phyloP scores from a whole-genome alignment of 2,113 vertebrate species.

The Clarias magur region DNA sequence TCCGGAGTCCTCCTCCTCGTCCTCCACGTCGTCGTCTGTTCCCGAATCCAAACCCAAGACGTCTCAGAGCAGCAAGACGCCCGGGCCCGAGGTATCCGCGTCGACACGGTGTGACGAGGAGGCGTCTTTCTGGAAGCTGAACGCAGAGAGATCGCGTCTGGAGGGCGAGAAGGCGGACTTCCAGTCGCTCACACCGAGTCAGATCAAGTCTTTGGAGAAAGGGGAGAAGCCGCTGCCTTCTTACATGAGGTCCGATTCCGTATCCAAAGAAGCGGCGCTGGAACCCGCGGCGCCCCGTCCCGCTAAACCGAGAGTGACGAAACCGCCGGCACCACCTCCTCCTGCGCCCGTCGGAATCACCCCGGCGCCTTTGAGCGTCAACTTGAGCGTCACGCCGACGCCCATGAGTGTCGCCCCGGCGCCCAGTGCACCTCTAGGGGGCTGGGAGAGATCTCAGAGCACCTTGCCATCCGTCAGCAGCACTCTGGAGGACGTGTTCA shows the following conservation, averaged over 20 bases:
- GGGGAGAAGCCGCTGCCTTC: slow-evolving; percentile 88
- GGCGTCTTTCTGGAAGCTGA: slow-evolving; percentile 95
- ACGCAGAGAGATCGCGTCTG: slow-evolving; percentile 85
- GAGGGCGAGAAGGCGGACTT: slow-evolving; percentile 87
- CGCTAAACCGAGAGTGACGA: slow-evolving; percentile 71
- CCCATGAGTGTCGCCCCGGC: background rate
- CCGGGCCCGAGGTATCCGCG: slow-evolving; percentile 70
- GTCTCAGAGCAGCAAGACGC: slow-evolving; percentile 66
- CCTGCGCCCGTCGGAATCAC: slow-evolving; percentile 61
- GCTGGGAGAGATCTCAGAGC: slow-evolving; percentile 79
- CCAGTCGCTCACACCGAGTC: slow-evolving; percentile 92
- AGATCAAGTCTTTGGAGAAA: slow-evolving; percentile 97
- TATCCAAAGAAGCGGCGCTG: slow-evolving; percentile 68
- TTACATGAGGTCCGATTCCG: slow-evolving; percentile 73
- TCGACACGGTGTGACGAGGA: slow-evolving; percentile 83
- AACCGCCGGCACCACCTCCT: slow-evolving; percentile 71
- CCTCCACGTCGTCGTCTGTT: slow-evolving; percentile 55
- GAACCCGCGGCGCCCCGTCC: slow-evolving; percentile 48
- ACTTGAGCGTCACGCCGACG: slow-evolving; percentile 63
- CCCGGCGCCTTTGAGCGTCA: slow-evolving; percentile 64
- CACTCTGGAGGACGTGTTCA: slow-evolving; percentile 73
- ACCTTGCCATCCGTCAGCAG: slow-evolving; percentile 69
- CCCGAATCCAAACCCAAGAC: slow-evolving; percentile 75
- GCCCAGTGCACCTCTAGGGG: slow-evolving; percentile 55
- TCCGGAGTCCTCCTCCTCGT: slow-evolving; percentile 70